Base-by-base conservation (phyloP, 2,888 invertebrate genomes). In the Torymus tubicola region DNA sequence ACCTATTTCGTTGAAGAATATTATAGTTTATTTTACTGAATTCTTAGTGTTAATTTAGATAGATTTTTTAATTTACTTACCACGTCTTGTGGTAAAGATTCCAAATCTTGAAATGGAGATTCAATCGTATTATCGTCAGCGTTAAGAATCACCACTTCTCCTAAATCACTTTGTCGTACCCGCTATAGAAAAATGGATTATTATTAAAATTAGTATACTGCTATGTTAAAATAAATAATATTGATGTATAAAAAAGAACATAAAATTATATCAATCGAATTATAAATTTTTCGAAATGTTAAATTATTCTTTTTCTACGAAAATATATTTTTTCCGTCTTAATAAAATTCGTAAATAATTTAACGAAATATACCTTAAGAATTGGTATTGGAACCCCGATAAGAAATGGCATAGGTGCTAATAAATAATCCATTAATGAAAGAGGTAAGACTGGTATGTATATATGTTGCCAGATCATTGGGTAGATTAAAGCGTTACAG, bases 401-500 rank as follows among this genome's bases (percentile, higher is more conserved):
- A 67, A 99, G 93, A 92, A 96, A 99, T 67, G 99, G 99, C 99
- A 99, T 99, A 0, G 99, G 99, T 14, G 99, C 99, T 85, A 95
- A 92, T 84, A 98, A 92, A 91, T 97, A 97, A 91, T 98, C 99
- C 84, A 96, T 95, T 82, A 99, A 93, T 88, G 96, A 94, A 90
- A 95, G 93, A 24, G 99, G 98, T 87, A 99, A 92, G 85, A 99
- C 96, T 73, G 99, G 99, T 91, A 99, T 98, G 91, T 97, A 99
- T 88, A 99, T 97, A 88, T 99, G 98, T 91, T 99, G 99, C 99
- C 99, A 99, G 85, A 96, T 96, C 98, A 99, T 98, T 0, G 99
- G 99, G 91, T 98, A 99, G 61, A 99, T 94, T 67, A 99, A 95
- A 82, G 96, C 95, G 90, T 98, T 97, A 18, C 98, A 97, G 14